Conservation (phyloP, 2,113 vertebrate species). For the Pimephales promelas region DNA sequence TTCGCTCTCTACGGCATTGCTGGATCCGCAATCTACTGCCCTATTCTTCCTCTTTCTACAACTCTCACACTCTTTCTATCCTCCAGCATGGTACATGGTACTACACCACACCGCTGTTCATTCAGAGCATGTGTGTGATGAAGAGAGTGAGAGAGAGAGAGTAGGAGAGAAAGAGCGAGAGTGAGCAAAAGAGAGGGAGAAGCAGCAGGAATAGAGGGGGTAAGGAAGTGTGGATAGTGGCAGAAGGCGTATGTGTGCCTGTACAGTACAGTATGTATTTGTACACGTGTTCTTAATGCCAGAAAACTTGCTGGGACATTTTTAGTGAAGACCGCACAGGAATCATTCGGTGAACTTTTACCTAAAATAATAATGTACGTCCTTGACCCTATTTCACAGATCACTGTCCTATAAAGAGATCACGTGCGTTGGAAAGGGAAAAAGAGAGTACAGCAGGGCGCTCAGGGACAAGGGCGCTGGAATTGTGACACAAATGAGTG, state of each 20-base stretch:
- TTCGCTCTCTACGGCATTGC: constrained; percentile 41
- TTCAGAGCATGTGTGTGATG: constrained; percentile 57
- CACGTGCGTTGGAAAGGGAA: constrained; percentile 1
- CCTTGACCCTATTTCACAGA: constrained; percentile 37
- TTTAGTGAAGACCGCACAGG: background rate
- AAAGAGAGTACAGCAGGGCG: constrained; percentile 1
- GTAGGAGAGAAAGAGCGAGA: constrained; percentile 33
- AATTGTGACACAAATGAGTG: constrained; percentile 3
- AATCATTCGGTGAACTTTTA: constrained; percentile 9
- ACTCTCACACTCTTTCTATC: constrained; percentile 38
- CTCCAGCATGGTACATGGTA: constrained; percentile 61
- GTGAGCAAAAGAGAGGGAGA: constrained; percentile 45
- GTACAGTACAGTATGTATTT: constrained; percentile 40
- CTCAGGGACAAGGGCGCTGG: background rate
- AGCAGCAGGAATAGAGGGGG: constrained; percentile 47
- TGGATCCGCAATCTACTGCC: constrained; percentile 32
- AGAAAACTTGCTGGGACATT: constrained; percentile 37
- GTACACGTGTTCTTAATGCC: constrained; percentile 20
- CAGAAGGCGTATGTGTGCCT: constrained; percentile 65
- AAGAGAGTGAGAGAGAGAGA: constrained; percentile 31
- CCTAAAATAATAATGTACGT: constrained; percentile 23
- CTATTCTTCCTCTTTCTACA: constrained; percentile 27
- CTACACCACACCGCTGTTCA: constrained; percentile 62
- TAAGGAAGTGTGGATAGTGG: constrained; percentile 54
- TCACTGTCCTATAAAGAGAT: constrained; percentile 18